Conservation (phyloP, 2,888 invertebrate genomes). For the Lepidocyrtinus sp. region DNA sequence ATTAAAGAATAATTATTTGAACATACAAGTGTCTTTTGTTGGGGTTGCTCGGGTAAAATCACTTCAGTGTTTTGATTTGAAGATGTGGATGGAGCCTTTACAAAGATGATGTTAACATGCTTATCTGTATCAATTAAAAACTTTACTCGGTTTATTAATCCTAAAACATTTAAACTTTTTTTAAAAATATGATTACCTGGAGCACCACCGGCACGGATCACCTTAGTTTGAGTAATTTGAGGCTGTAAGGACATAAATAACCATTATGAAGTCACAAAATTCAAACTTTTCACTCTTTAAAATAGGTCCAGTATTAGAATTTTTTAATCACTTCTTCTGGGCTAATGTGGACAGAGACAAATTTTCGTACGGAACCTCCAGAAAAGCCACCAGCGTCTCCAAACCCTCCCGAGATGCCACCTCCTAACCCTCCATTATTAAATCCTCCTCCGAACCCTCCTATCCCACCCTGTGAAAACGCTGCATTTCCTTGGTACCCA, state of each 20-base stretch:
- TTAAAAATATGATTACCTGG: slow-evolving; percentile 37
- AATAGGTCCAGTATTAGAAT: neutral
- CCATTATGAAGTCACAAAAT: neutral
- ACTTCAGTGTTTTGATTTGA: slow-evolving; percentile 55
- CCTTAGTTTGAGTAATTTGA: slow-evolving; percentile 35
- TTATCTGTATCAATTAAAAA: slow-evolving; percentile 2
- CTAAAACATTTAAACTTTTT: too few species aligned
- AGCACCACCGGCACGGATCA: slow-evolving; percentile 49
- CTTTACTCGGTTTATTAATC: neutral
- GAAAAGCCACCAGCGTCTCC: slow-evolving; percentile 13
- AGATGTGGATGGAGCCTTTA: slow-evolving; percentile 44
- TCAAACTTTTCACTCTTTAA: neutral
- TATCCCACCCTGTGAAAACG: slow-evolving; percentile 8
- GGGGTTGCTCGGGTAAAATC: slow-evolving; percentile 40
- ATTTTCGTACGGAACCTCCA: slow-evolving; percentile 34
- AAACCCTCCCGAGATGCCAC: slow-evolving; percentile 27
- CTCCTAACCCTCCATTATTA: neutral
- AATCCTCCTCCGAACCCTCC: slow-evolving; percentile 31
- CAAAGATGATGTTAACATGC: slow-evolving; percentile 41
- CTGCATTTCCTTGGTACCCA: slow-evolving; percentile 34
- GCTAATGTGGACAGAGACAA: slow-evolving; percentile 30
- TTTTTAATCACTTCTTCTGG: slow-evolving; percentile 35
- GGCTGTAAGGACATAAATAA: slow-evolving; percentile 32
- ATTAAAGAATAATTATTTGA: too few species aligned
- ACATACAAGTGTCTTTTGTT: slow-evolving; percentile 28